A percentile compares a stretch with the other conserved stretches of the same genome.
Evolutionary conservation across 2,113 vertebrate genomes (phyloP).

Genomic region (Mungos mungo): DNA sequence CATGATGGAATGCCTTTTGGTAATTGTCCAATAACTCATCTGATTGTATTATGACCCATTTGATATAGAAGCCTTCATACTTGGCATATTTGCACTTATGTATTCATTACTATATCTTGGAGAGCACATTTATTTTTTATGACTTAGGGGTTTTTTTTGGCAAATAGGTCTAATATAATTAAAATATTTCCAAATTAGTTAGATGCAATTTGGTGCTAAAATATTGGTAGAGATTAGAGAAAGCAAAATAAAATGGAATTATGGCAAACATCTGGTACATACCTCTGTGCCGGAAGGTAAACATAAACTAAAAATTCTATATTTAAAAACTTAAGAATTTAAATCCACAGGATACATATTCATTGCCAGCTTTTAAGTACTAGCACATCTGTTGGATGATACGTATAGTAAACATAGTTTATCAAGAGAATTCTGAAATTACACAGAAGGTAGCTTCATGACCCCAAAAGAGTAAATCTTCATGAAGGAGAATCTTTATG

Average conservation of each 20-base stretch:
- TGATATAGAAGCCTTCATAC: not conserved
- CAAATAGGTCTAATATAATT: not conserved
- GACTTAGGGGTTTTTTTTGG: not conserved
- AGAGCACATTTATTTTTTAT: not conserved
- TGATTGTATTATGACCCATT: not conserved
- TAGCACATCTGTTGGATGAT: slow-evolving; percentile 45
- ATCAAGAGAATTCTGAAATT: slow-evolving; percentile 24
- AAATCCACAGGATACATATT: slow-evolving; percentile 9
- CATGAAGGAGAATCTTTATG: slow-evolving; percentile 12
- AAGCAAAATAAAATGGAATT: slow-evolving; percentile 32
- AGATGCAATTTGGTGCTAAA: not conserved
- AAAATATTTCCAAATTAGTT: not conserved
- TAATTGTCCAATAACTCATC: not conserved
- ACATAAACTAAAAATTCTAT: slow-evolving; percentile 19
- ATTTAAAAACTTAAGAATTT: slow-evolving; percentile 18
- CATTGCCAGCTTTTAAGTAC: slow-evolving; percentile 24
- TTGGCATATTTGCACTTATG: not conserved
- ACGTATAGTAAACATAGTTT: slow-evolving; percentile 2
- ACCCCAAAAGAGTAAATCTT: not conserved
- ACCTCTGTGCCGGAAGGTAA: not conserved
- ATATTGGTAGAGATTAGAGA: not conserved
- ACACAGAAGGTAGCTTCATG: not conserved
- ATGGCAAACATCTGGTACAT: slow-evolving; percentile 15
- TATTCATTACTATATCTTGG: not conserved
- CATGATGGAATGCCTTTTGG: not conserved